phyloP scores from a whole-genome alignment of 2,797 vertebrate species.

The Netta rufina region DNA sequence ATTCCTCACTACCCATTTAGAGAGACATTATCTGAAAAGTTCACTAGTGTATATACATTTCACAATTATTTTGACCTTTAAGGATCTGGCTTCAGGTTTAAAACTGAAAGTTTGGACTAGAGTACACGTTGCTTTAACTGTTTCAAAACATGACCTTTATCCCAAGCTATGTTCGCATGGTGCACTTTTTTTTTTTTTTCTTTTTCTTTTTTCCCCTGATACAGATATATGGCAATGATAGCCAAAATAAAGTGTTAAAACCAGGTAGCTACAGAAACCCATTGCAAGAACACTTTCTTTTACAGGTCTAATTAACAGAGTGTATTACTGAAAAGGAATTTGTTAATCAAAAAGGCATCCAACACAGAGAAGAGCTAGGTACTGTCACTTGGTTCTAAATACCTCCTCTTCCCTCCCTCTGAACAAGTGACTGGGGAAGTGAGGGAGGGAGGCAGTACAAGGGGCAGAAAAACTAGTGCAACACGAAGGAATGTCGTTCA shows the following conservation, averaged over 20 bases:
- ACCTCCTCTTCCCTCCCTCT: background rate
- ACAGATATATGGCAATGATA: background rate
- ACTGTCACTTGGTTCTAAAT: background rate
- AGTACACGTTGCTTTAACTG: background rate
- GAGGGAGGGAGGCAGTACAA: background rate
- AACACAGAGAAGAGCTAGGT: background rate
- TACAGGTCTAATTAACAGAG: background rate
- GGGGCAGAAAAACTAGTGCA: background rate
- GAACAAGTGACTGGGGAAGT: background rate
- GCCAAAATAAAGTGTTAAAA: background rate
- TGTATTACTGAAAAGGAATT: background rate
- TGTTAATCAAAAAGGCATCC: background rate
- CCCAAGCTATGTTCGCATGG: background rate
- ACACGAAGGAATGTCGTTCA: background rate
- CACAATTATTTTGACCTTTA: background rate
- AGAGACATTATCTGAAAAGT: background rate
- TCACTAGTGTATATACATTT: background rate
- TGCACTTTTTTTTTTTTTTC: background rate
- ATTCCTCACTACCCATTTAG: background rate
- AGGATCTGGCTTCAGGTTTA: background rate
- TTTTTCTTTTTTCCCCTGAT: background rate
- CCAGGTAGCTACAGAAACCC: background rate
- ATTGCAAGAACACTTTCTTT: background rate
- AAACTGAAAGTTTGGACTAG: background rate
- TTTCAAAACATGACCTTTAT: constrained; percentile 10